These are phyloP conservation scores for Caenorhabditis tropicalis DNA, from an alignment of 1,140 invertebrate species.

Conservation along the genomic window DNA sequence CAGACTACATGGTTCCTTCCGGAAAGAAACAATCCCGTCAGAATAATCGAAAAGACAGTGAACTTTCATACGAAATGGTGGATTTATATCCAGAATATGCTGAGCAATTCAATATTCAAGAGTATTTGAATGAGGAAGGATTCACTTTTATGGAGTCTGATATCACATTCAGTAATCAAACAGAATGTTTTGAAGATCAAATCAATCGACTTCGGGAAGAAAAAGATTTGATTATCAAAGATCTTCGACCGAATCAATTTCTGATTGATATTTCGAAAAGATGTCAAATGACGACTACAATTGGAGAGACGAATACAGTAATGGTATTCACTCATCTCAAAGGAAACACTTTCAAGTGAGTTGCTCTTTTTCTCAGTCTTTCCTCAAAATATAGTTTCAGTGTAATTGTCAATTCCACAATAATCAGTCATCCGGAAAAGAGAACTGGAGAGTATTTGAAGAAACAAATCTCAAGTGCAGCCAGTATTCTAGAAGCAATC, in stretches of 20 bases:
- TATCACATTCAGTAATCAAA: background rate
- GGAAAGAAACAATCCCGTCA: background rate
- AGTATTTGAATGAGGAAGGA: background rate
- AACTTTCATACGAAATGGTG: background rate
- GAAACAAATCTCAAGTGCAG: background rate
- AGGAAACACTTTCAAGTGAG: background rate
- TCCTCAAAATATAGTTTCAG: background rate
- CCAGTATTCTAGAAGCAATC: background rate
- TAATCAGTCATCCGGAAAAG: background rate
- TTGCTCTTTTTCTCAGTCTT: background rate
- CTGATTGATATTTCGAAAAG: background rate
- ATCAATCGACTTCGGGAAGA: background rate
- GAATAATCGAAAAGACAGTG: background rate
- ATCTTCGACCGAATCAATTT: background rate
- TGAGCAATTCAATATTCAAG: background rate
- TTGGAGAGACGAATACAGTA: background rate
- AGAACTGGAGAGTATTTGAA: background rate
- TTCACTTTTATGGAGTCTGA: background rate
- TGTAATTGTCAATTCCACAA: background rate
- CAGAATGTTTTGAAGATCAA: background rate
- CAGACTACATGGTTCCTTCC: background rate
- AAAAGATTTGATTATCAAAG: background rate
- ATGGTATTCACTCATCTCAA: slow-evolving; percentile 18
- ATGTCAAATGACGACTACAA: background rate
- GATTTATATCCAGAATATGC: background rate